These are phyloP conservation scores for Coreius guichenoti DNA, from an alignment of 2,797 vertebrate genomes.

Conservation along the genomic window DNA sequence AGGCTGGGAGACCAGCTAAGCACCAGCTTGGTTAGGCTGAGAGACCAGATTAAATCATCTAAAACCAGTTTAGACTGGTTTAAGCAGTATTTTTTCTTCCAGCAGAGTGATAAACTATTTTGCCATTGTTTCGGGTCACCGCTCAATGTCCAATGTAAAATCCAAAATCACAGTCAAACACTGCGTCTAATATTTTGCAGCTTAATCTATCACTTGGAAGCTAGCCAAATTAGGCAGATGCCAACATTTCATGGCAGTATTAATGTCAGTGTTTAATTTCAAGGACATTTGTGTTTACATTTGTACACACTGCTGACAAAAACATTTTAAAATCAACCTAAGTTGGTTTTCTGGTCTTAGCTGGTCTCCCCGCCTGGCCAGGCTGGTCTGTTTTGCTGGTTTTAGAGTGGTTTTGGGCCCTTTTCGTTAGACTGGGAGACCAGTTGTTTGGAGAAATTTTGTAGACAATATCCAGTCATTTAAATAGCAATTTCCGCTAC, in stretches of 20 bases:
- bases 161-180: background rate
- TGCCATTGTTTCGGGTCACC: background rate
- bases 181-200: background rate
- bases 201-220: background rate
- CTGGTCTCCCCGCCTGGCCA: background rate
- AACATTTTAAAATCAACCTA: background rate
- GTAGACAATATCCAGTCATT: background rate
- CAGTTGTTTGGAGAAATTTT: background rate
- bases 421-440: background rate
- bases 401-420: background rate
- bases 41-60: background rate
- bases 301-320: background rate
- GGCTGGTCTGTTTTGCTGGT: background rate
- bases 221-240: background rate
- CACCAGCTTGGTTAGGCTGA: background rate
- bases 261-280: background rate
- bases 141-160: background rate
- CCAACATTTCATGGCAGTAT: background rate
- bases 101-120: background rate
- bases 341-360: background rate
- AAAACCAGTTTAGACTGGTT: background rate
- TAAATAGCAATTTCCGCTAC: background rate
- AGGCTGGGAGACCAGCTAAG: background rate
- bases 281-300: constrained; percentile 7
- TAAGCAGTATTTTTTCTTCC: background rate